Base-by-base conservation (phyloP, 2,797 vertebrate species). In the Lithobates sylvaticus region DNA sequence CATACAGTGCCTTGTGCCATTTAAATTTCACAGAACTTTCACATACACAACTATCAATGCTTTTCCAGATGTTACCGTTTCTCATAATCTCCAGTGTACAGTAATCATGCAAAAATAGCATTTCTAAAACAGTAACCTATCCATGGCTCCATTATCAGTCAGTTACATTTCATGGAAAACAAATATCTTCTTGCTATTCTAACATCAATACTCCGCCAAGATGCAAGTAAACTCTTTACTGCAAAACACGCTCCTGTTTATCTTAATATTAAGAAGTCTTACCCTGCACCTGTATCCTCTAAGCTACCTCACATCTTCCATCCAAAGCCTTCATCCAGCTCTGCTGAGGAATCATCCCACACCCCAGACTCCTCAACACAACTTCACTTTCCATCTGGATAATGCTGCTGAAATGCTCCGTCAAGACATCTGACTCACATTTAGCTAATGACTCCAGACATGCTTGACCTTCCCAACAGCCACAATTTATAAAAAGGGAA, bases 251-350 rank as follows among this genome's bases (percentile, higher is more conserved):
- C 13, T n/a, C 27, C 2, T 65, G 61, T 81, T 81, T 67, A 72
- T 81, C 44, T 54, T 12, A 8, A 58, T 47, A 58, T 21, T 54
- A 61, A 32, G 39, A 32, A 70, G 79, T 39, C 68, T 72, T 81
- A 72, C 18, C 23, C 2, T 39, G 47, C 65, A 71, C 74, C 67
- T 71, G 75, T 58, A 78, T 61, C 16, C 44, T 76, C 32, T 76
- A 64, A 54, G 32, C 8, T 34, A 78, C 23, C 58, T 65, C 76
- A 7, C 32, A 34, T 2, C 26, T 36, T 67, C 65, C n/a, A 67
- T 26, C 61, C 47, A 54, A 29, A 80, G 54, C 27, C 65, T 32
- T 34, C 65, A 54, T 34, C 32, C 42, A 27, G 26, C 39, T 29
- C 26, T 32, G 65, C 3, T 26, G n/a, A 13, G 26, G 26, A 78